Base-by-base conservation (phyloP, 2,113 vertebrate species). In the Paracanthobrama guichenoti region DNA sequence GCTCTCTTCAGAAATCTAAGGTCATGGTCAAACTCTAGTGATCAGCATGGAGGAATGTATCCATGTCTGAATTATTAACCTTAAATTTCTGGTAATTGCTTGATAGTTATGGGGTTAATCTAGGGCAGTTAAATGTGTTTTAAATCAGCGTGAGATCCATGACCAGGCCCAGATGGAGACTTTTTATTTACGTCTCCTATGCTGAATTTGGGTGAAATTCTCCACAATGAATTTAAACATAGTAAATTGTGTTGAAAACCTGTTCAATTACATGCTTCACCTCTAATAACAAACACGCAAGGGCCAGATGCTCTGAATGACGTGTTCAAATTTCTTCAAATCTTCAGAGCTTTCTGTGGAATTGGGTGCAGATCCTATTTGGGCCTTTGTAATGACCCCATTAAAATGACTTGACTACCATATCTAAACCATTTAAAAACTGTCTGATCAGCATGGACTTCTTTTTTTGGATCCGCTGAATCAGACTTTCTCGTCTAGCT, bases 381-480 rank as follows among this genome's bases (percentile, higher is more conserved):
- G 28, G 6, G 50, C 24, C 35, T 55, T 39, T 14, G 20, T 22
- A 76, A 20, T 62, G 44, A 66, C 39, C 60, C 59, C 26, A 28
- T 79, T 66, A 78, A 84, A 76, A 35, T 44, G 4, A 42, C 42
- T 80, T 80, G 78, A 26, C 78, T 62, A 48, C 78, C 78, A 80
- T 80, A 80, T 66, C 59, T 48, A 80, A 66, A 80, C 59, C 78
- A 20, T 66, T 80, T 48, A 64, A 64, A 85, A 82, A 84, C 57
- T 67, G 69, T 80, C 81, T 75, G n/a, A 64, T 73, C 82, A 85
- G 87, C 77, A 83, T 66, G 69, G 18, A 50, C 79, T 62, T 82
- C 16, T 64, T 75, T 76, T 81, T 85, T 81, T 87, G 84, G 84
- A 86, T 88, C 84, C 76, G 84, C 87, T 75, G 69, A 83, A 84